Conservation (phyloP, 1,140 invertebrate genomes). For the Tetranychus cinnabarinus region DNA sequence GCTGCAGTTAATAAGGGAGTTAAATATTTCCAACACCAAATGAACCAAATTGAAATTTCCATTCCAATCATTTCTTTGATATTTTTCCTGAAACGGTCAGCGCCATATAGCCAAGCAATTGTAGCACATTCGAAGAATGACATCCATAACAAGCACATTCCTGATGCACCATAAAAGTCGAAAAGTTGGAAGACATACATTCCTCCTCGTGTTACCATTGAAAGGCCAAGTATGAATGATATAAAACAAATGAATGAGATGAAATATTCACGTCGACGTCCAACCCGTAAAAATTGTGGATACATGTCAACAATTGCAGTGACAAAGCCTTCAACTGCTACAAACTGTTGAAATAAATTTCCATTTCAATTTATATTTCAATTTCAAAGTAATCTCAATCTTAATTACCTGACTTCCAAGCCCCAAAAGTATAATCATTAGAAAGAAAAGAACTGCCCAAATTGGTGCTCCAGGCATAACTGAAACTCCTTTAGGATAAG, state of each 20-base stretch:
- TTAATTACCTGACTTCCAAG: conserved; percentile 29
- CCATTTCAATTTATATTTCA: background rate
- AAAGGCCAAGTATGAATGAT: conserved; percentile 37
- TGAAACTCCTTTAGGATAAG: conserved; percentile 28
- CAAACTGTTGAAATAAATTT: conserved; percentile 34
- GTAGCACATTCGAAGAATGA: conserved; percentile 45
- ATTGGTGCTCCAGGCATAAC: conserved; percentile 22
- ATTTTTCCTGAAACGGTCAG: conserved; percentile 39
- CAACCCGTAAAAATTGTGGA: conserved; percentile 33
- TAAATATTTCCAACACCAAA: conserved; percentile 28
- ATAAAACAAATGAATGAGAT: conserved; percentile 32
- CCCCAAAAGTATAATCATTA: conserved; percentile 34
- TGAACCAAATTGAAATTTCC: conserved; percentile 23
- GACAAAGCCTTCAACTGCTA: conserved; percentile 50
- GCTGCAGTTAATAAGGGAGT: conserved; percentile 30
- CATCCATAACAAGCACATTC: conserved; percentile 41
- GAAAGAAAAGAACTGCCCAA: conserved; percentile 32
- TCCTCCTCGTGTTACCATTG: conserved; percentile 43
- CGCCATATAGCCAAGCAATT: conserved; percentile 47
- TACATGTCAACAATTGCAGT: conserved; percentile 44
- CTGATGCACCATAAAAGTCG: conserved; percentile 40
- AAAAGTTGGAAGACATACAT: conserved; percentile 45
- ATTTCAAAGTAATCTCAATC: background rate
- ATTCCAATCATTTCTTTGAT: conserved; percentile 26
- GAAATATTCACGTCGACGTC: conserved; percentile 29